phyloP scores from a whole-genome alignment of 2,113 vertebrate species.

The Glaucidium brasilianum region DNA sequence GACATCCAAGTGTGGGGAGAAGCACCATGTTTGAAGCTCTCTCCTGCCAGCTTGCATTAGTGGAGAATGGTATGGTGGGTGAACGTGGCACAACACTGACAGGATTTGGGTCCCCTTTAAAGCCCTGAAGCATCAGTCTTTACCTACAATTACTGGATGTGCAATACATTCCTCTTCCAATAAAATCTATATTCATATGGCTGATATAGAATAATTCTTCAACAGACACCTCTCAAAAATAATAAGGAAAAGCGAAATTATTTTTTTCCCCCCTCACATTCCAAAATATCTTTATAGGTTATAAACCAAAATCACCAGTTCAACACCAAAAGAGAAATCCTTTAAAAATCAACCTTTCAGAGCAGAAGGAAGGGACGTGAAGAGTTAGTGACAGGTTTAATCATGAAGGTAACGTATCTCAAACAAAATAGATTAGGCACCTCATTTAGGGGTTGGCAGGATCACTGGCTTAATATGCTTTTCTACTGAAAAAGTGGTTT shows the following conservation, averaged over 20 bases:
- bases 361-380: background rate
- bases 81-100: accelerated
- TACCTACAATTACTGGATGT: background rate
- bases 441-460: background rate
- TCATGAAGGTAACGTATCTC: background rate
- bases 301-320: background rate
- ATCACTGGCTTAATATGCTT: background rate
- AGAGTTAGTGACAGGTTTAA: background rate
- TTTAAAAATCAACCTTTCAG: background rate
- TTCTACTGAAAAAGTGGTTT: background rate
- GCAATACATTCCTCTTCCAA: background rate
- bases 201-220: background rate
- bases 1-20: background rate
- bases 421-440: background rate
- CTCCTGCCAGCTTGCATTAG: background rate
- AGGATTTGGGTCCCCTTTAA: background rate
- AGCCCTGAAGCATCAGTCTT: background rate
- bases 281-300: background rate
- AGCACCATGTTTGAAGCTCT: accelerated
- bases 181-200: background rate
- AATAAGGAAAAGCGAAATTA: background rate
- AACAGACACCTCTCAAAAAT: background rate
- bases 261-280: background rate
- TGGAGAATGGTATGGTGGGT: background rate
- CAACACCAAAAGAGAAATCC: background rate